Evolutionary conservation across 1,140 invertebrate species (phyloP).

Genomic region (Sycophila sp.): DNA sequence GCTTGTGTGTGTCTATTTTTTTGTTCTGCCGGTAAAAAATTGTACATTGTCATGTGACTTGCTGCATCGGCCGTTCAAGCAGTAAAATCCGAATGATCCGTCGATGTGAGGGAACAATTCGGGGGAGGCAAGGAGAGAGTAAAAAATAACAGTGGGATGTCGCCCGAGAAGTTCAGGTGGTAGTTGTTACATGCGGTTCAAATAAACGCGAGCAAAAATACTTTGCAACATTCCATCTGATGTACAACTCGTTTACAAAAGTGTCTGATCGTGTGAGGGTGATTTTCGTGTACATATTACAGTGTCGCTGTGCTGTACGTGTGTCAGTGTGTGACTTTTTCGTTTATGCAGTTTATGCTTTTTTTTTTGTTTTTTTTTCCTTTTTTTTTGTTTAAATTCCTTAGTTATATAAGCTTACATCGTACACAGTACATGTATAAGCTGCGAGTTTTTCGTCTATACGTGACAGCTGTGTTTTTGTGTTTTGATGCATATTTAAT

Average conservation of each 20-base stretch:
- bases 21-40: background rate
- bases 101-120: too few species aligned
- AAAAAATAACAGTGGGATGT: too few species aligned
- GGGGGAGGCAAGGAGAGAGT: too few species aligned
- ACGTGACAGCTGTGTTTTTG: conserved; percentile 18
- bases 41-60: too few species aligned
- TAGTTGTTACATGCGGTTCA: too few species aligned
- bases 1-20: background rate
- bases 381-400: conserved; percentile 22
- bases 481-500: conserved; percentile 22
- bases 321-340: conserved; percentile 31
- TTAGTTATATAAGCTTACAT: conserved; percentile 28
- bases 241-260: too few species aligned
- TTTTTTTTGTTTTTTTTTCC: conserved; percentile 24
- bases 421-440: conserved; percentile 34
- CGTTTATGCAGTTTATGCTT: background rate
- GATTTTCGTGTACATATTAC: conserved; percentile 12
- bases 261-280: background rate
- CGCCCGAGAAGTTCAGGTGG: too few species aligned
- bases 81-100: too few species aligned
- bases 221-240: too few species aligned
- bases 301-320: conserved; percentile 28
- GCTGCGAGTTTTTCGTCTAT: conserved; percentile 34
- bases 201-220: too few species aligned
- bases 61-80: too few species aligned